phyloP scores from a whole-genome alignment of 2,888 invertebrate genomes.

The Bursaphelenchus okinawaensis region DNA sequence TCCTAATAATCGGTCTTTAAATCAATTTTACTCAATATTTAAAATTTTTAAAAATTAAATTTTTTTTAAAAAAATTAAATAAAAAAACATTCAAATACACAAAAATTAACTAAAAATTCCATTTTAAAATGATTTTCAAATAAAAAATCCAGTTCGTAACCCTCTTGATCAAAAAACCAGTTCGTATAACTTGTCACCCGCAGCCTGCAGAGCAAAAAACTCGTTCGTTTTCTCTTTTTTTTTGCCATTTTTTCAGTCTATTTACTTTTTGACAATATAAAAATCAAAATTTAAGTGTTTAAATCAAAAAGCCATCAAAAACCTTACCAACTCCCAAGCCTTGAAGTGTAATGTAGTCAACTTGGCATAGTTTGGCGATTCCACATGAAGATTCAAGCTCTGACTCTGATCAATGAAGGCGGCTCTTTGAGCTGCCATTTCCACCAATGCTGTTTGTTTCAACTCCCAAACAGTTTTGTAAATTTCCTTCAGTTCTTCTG shows the following conservation, averaged over 20 bases:
- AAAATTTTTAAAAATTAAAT: not conserved
- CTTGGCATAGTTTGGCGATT: slow-evolving; percentile 84
- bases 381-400: slow-evolving; percentile 92
- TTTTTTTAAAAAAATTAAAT: not conserved
- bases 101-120: too few relatives aligned
- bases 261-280: too few relatives aligned
- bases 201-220: too few relatives aligned
- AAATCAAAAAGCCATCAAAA: too few relatives aligned
- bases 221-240: too few relatives aligned
- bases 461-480: slow-evolving; percentile 64
- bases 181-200: too few relatives aligned
- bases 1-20: not conserved
- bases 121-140: too few relatives aligned
- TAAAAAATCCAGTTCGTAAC: too few relatives aligned
- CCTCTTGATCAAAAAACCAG: too few relatives aligned
- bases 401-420: slow-evolving; percentile 98
- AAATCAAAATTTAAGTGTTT: too few relatives aligned
- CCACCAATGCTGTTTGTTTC: slow-evolving; percentile 78
- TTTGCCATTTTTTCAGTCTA: too few relatives aligned
- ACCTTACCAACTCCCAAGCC: slow-evolving; percentile 76
- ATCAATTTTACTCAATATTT: not conserved
- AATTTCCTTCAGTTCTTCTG: slow-evolving; percentile 59
- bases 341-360: slow-evolving; percentile 96
- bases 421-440: slow-evolving; percentile 95
- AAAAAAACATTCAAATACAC: too few relatives aligned